A percentile compares a stretch with the other conserved stretches of the same genome.
Conservation (phyloP, 2,888 invertebrate species). For the Byasa hedistus region DNA sequence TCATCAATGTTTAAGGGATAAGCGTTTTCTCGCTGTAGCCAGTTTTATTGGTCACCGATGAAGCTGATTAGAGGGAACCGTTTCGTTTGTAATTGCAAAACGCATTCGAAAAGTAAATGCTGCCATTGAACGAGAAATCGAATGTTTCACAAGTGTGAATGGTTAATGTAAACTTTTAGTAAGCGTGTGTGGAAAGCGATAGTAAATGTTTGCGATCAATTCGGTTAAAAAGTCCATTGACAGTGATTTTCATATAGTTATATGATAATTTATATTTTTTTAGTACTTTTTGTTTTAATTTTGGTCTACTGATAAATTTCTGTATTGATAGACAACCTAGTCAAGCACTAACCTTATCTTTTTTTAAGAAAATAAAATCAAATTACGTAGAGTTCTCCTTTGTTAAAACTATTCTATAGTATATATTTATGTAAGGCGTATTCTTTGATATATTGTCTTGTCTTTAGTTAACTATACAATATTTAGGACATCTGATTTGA, state of each 20-base stretch:
- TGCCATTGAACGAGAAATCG: slow-evolving; percentile 8
- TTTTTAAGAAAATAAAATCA: not conserved
- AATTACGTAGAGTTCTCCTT: not conserved
- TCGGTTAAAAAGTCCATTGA: slow-evolving; percentile 3
- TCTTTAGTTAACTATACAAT: not conserved
- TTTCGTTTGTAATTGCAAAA: slow-evolving; percentile 27
- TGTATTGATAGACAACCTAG: too few species aligned
- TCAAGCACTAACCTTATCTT: too few species aligned
- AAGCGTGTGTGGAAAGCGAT: slow-evolving; percentile 16
- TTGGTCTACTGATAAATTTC: too few species aligned
- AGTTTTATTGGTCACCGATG: slow-evolving; percentile 15
- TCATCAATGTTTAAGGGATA: slow-evolving; percentile 50
- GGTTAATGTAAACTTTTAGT: slow-evolving; percentile 1
- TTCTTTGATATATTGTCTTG: not conserved
- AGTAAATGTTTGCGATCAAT: slow-evolving; percentile 24
- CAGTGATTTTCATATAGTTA: not conserved
- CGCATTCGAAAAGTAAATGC: slow-evolving; percentile 18
- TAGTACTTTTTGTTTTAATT: too few species aligned
- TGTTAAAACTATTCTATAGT: not conserved
- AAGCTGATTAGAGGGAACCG: slow-evolving; percentile 18
- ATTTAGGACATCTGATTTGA: slow-evolving; percentile 11
- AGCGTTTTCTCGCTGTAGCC: slow-evolving; percentile 42
- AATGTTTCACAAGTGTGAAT: not conserved
- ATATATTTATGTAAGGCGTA: not conserved
- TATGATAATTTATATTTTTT: not conserved